Percentiles rank a stretch among this genome's conserved stretches.
Evolutionary conservation across 2,888 invertebrate species (phyloP).

Genomic region (Rambutsinella grinnellia): DNA sequence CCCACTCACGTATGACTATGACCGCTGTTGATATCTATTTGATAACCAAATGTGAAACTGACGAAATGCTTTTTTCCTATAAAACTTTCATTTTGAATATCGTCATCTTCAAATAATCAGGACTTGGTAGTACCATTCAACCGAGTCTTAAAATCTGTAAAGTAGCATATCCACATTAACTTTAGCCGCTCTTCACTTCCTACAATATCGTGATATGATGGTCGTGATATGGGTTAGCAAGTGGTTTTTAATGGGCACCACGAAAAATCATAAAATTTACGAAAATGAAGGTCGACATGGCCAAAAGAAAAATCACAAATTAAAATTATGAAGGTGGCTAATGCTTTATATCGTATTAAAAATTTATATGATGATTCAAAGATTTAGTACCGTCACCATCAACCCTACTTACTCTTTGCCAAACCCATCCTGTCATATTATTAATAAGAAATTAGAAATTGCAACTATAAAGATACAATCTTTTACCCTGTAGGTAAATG

Average conservation of each 20-base stretch:
- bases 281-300: conserved; percentile 26
- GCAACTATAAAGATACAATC: neutral
- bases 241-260: neutral
- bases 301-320: conserved; percentile 7
- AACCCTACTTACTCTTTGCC: neutral
- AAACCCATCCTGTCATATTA: neutral
- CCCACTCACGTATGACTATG: no score
- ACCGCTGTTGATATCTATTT: no score
- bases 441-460: neutral
- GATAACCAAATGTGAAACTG: no score
- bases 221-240: neutral
- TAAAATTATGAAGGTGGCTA: neutral
- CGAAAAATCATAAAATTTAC: conserved; percentile 1
- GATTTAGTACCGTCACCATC: neutral
- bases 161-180: no score
- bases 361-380: neutral
- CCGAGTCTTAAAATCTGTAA: no score
- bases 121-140: no score
- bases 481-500: neutral
- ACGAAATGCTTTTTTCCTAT: no score
- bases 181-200: neutral
- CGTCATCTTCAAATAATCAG: no score
- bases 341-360: neutral
- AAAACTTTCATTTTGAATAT: no score
- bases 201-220: neutral